Evolutionary conservation across 2,113 vertebrate genomes (phyloP).

Genomic region (Channa argus): DNA sequence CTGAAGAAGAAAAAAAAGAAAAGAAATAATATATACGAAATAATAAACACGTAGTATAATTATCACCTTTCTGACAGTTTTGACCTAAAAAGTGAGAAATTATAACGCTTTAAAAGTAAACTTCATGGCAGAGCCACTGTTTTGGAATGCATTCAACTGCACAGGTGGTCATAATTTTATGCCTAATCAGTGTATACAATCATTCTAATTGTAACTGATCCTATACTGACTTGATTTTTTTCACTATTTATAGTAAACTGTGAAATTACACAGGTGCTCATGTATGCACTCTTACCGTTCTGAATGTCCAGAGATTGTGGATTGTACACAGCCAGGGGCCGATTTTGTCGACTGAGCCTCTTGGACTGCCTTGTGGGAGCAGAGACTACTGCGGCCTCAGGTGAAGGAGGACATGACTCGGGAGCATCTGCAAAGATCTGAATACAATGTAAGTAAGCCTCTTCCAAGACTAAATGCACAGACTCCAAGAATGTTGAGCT

Average conservation of each 20-base stretch:
- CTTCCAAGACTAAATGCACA: slow-evolving; percentile 21
- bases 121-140: too few species aligned
- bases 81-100: too few species aligned
- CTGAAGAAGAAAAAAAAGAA: too few species aligned
- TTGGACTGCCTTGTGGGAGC: slow-evolving; percentile 93
- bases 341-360: slow-evolving; percentile 88
- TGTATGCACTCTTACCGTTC: slow-evolving; percentile 85
- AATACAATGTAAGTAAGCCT: slow-evolving; percentile 70
- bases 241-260: not conserved
- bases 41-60: too few species aligned
- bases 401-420: slow-evolving; percentile 81
- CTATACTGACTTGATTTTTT: too few species aligned
- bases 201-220: too few species aligned
- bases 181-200: too few species aligned
- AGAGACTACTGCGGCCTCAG: slow-evolving; percentile 81
- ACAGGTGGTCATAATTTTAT: too few species aligned
- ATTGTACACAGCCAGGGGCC: slow-evolving; percentile 97
- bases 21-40: too few species aligned
- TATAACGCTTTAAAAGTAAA: too few species aligned
- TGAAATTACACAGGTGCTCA: slow-evolving; percentile 18
- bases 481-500: slow-evolving; percentile 15
- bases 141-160: too few species aligned
- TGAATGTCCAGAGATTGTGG: slow-evolving; percentile 90
- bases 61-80: too few species aligned
- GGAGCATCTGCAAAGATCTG: slow-evolving; percentile 96